Evolutionary conservation across 2,888 invertebrate genomes (phyloP).

Genomic region (Drosophila planitibia): DNA sequence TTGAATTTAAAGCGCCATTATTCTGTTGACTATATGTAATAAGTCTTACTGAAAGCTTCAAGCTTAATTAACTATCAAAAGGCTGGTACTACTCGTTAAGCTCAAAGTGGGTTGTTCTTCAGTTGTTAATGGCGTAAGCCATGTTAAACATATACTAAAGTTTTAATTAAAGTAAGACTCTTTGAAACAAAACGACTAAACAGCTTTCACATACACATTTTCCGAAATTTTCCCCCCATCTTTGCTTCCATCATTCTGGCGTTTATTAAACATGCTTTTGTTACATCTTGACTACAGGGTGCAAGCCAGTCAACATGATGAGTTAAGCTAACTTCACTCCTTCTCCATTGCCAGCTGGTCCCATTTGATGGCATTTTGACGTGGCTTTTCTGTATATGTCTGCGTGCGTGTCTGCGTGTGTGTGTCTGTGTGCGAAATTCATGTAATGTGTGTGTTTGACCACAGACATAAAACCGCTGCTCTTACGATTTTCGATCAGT

Average conservation of each 20-base stretch:
- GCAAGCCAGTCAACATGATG: constrained; percentile 22
- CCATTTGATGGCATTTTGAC: constrained; percentile 58
- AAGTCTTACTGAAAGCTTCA: background rate
- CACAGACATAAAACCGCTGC: constrained; percentile 27
- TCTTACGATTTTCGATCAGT: constrained; percentile 13
- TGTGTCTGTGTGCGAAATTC: background rate
- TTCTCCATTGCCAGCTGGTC: constrained; percentile 27
- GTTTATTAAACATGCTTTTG: constrained; percentile 8
- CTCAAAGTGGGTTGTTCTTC: constrained; percentile 10
- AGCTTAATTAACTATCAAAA: background rate
- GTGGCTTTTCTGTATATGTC: constrained; percentile 5
- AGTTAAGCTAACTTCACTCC: constrained; percentile 16
- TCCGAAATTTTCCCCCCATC: background rate
- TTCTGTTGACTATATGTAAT: background rate
- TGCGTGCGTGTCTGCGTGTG: background rate
- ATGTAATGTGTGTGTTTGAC: constrained; percentile 23
- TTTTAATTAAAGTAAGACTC: constrained; percentile 31
- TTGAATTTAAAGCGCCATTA: background rate
- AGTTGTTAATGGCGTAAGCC: background rate
- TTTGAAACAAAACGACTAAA: constrained; percentile 24
- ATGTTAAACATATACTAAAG: constrained; percentile 26
- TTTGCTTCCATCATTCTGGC: background rate
- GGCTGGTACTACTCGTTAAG: background rate
- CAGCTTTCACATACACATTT: background rate
- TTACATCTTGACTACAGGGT: constrained; percentile 13